Percentiles rank a stretch among this genome's conserved stretches.
Conservation (phyloP, 2,113 vertebrate genomes). For the Tympanuchus pallidicinctus region DNA sequence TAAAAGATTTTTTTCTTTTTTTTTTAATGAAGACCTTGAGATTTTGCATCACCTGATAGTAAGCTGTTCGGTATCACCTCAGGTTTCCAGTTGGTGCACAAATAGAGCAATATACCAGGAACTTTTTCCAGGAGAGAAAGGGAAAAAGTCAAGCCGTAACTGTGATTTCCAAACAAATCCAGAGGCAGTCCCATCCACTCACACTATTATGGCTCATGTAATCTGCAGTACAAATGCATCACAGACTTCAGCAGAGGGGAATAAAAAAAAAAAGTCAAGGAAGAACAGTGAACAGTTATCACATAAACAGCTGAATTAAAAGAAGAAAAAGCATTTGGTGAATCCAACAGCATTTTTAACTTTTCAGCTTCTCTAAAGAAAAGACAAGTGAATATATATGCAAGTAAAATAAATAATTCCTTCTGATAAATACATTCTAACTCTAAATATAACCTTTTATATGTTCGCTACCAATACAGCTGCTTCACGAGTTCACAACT, state of each 20-base stretch:
- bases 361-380: neutral
- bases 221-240: neutral
- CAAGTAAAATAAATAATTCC: neutral
- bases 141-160: neutral
- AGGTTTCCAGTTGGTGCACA: neutral
- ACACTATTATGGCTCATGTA: neutral
- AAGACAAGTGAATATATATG: neutral
- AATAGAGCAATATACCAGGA: fast-evolving
- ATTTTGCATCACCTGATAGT: neutral
- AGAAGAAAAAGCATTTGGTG: neutral
- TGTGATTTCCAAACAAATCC: neutral
- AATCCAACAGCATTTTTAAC: neutral
- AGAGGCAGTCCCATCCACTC: neutral
- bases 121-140: neutral
- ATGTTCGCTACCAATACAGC: neutral
- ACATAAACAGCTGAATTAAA: neutral
- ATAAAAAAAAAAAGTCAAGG: neutral
- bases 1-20: neutral
- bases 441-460: neutral
- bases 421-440: neutral
- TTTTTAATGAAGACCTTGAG: neutral
- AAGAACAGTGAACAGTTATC: neutral
- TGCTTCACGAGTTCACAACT: neutral
- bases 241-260: neutral
- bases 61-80: neutral